phyloP scores from a whole-genome alignment of 2,113 vertebrate genomes.

The Caloenas nicobarica region DNA sequence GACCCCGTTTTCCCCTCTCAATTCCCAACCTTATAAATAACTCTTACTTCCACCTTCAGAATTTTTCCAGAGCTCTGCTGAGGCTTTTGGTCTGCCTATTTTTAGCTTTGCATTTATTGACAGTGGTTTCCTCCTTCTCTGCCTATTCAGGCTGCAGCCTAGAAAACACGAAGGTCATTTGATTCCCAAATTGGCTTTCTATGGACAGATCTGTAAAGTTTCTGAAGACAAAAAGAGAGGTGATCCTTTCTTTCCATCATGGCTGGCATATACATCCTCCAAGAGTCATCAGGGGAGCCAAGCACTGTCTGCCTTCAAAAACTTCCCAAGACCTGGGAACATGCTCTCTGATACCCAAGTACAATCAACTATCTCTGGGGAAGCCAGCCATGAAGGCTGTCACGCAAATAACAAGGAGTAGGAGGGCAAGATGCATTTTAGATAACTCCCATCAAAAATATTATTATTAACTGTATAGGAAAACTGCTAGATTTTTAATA shows the following conservation, averaged over 20 bases:
- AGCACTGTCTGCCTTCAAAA: background rate
- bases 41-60: slow-evolving; percentile 58
- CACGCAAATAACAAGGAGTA: background rate
- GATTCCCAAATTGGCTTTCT: background rate
- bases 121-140: slow-evolving; percentile 32
- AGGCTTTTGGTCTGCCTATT: slow-evolving; percentile 46
- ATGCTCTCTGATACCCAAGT: background rate
- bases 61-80: slow-evolving; percentile 39
- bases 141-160: slow-evolving; percentile 1
- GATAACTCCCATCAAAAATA: background rate
- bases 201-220: background rate
- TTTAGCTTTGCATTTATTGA: slow-evolving; percentile 64
- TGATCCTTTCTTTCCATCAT: background rate
- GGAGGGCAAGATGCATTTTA: background rate
- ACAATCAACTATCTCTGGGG: background rate
- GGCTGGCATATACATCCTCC: background rate
- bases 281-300: background rate
- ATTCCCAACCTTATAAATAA: slow-evolving; percentile 48
- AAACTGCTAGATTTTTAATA: background rate
- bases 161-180: background rate
- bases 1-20: slow-evolving; percentile 45
- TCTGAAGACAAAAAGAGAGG: background rate
- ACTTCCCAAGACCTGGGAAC: background rate
- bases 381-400: background rate
- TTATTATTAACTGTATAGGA: background rate